A percentile compares a stretch with the other conserved stretches of the same genome.
Conservation (phyloP, 2,888 invertebrate genomes). For the Diachrysia chrysitis region DNA sequence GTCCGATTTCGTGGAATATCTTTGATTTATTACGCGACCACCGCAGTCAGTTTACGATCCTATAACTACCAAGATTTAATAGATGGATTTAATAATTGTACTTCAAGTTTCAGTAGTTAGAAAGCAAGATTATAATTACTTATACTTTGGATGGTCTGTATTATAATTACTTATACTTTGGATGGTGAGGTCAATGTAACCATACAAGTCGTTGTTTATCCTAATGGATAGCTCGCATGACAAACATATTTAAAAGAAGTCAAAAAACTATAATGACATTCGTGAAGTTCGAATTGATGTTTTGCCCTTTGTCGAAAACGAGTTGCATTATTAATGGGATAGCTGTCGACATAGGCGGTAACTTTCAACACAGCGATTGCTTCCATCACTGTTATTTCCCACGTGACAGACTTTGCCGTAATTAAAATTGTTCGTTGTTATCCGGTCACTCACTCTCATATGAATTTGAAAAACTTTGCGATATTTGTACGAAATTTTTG, state of each 20-base stretch:
- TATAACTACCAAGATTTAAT: constrained; percentile 10
- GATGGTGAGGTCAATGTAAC: constrained; percentile 8
- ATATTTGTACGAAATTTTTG: not conserved
- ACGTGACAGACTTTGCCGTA: constrained; percentile 42
- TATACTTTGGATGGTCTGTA: not conserved
- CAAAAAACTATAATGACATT: constrained; percentile 30
- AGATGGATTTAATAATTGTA: no score
- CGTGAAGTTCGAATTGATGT: constrained; percentile 47
- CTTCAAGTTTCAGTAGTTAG: no score
- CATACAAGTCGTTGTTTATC: not conserved
- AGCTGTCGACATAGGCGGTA: constrained; percentile 26
- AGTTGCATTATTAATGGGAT: constrained; percentile 46
- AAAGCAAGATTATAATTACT: no score
- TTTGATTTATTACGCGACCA: not conserved
- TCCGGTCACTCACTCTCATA: not conserved
- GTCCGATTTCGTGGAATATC: constrained; percentile 10
- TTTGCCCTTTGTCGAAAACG: constrained; percentile 15
- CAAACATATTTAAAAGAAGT: constrained; percentile 24
- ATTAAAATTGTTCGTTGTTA: constrained; percentile 54
- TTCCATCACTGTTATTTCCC: constrained; percentile 57
- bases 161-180: no score
- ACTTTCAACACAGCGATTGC: constrained; percentile 27
- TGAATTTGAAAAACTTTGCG: not conserved
- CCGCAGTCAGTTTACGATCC: constrained; percentile 2
- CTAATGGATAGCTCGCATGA: constrained; percentile 39